phyloP scores from a whole-genome alignment of 2,797 vertebrate species.

The Neosilurus hyrtlii region DNA sequence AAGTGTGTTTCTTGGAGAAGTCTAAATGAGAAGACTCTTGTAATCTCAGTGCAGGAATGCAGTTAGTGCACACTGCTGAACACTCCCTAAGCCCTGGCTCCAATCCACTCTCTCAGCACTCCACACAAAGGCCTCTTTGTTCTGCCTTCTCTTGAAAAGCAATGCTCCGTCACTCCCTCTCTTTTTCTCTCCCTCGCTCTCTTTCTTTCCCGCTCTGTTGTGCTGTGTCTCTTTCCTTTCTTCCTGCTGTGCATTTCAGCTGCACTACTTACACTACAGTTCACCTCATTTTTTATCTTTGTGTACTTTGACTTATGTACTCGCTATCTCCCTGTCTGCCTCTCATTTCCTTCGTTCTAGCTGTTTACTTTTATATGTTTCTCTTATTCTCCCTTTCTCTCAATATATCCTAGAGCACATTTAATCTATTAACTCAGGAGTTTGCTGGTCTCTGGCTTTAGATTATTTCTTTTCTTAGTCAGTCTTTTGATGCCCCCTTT shows the following conservation, averaged over 20 bases:
- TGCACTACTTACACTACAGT: conserved; percentile 37
- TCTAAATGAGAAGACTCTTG: conserved; percentile 81
- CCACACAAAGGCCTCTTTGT: conserved; percentile 80
- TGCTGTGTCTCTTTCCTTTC: conserved; percentile 59
- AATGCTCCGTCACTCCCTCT: conserved; percentile 65
- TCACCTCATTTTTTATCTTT: conserved; percentile 48
- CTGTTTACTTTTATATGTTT: conserved; percentile 12
- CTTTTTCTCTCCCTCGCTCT: conserved; percentile 43
- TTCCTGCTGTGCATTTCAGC: conserved; percentile 55
- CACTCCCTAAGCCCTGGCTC: conserved; percentile 80
- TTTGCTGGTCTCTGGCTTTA: neutral
- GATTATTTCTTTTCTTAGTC: neutral
- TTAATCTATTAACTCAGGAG: conserved; percentile 18
- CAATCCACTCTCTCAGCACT: conserved; percentile 76
- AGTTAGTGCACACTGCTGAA: conserved; percentile 80
- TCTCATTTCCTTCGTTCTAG: conserved; percentile 41
- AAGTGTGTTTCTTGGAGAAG: conserved; percentile 76
- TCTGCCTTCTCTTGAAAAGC: conserved; percentile 79
- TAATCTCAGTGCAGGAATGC: conserved; percentile 83
- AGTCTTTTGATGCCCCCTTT: conserved; percentile 14
- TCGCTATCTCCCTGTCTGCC: conserved; percentile 29
- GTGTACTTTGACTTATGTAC: conserved; percentile 35
- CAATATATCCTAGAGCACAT: neutral
- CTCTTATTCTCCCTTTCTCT: conserved; percentile 21
- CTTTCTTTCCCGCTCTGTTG: conserved; percentile 47